Evolutionary conservation across 2,113 vertebrate species (phyloP).

Genomic region (Poeciliopsis prolifica): DNA sequence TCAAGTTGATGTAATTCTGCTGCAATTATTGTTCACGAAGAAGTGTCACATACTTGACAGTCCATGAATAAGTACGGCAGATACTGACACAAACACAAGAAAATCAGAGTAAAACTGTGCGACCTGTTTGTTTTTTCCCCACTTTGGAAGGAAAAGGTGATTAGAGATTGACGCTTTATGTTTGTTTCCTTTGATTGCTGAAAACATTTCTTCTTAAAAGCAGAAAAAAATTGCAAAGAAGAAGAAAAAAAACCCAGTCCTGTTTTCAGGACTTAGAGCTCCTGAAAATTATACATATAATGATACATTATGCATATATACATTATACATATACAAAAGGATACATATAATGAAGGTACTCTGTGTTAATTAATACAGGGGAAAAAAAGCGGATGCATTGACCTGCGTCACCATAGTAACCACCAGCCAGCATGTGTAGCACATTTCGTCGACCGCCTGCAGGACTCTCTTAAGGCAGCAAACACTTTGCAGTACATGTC

Average conservation of each 20-base stretch:
- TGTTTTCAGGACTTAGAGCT: neutral
- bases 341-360: slow-evolving; percentile 4
- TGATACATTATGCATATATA: too few relatives aligned
- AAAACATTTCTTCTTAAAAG: too few relatives aligned
- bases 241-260: neutral
- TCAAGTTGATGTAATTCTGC: neutral
- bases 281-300: neutral
- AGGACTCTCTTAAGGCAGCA: slow-evolving; percentile 24
- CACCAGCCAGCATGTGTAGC: slow-evolving; percentile 42
- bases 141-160: too few relatives aligned
- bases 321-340: too few relatives aligned
- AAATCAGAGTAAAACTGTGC: too few relatives aligned
- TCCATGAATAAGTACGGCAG: neutral
- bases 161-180: too few relatives aligned
- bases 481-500: slow-evolving; percentile 30
- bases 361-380: slow-evolving; percentile 28
- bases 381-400: slow-evolving; percentile 39
- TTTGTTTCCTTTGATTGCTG: too few relatives aligned
- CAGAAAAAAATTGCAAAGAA: neutral
- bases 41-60: neutral
- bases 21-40: neutral
- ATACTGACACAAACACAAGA: too few relatives aligned
- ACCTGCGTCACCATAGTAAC: slow-evolving; percentile 59
- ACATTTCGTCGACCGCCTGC: slow-evolving; percentile 22
- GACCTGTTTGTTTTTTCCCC: too few relatives aligned